A percentile compares a stretch with the other conserved stretches of the same genome.
These are phyloP conservation scores for Ochropacha duplaris DNA, from an alignment of 2,888 invertebrate species.

Conservation along the genomic window DNA sequence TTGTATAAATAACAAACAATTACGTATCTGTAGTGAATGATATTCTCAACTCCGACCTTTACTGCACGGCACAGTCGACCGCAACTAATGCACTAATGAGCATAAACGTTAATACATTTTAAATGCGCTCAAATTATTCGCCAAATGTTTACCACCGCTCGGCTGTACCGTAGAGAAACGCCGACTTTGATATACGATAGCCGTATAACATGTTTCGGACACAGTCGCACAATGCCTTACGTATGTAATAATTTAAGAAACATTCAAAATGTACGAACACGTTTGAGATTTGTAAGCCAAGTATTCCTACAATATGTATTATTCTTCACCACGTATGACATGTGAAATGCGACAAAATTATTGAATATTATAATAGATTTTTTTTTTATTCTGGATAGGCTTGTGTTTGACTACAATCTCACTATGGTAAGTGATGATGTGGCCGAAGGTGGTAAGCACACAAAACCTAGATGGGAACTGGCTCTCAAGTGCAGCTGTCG, in stretches of 20 bases:
- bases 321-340: background rate
- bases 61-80: background rate
- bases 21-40: background rate
- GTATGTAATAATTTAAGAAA: slow-evolving; percentile 17
- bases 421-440: too few species aligned
- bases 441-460: too few species aligned
- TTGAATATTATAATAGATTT: too few species aligned
- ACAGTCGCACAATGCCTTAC: slow-evolving; percentile 1
- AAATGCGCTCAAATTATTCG: slow-evolving; percentile 69
- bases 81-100: background rate
- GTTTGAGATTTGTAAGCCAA: background rate
- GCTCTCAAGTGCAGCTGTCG: too few species aligned
- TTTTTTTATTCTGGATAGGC: too few species aligned
- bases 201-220: slow-evolving; percentile 45
- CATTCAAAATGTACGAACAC: background rate
- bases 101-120: slow-evolving; percentile 53
- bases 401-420: too few species aligned
- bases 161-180: slow-evolving; percentile 21
- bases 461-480: too few species aligned
- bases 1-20: background rate
- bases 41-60: slow-evolving; percentile 5
- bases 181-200: slow-evolving; percentile 63
- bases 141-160: slow-evolving; percentile 41
- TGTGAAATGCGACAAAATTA: background rate
- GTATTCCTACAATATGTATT: background rate